Evolutionary conservation across 1,140 invertebrate species (phyloP).

Genomic region (Pseudobourletiella spinata): DNA sequence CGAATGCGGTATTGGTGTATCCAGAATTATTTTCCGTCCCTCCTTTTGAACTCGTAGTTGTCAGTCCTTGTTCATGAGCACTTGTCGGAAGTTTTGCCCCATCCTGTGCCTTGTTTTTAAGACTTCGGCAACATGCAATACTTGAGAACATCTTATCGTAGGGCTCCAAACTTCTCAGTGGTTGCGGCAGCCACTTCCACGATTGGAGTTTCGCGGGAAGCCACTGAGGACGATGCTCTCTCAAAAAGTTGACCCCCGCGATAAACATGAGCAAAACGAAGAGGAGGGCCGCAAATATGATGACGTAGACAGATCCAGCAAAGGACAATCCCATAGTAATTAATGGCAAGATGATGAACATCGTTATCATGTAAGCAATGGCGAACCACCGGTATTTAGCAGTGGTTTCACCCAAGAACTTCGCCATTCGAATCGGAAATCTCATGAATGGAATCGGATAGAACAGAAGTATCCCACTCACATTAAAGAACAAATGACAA

Average conservation of each 20-base stretch:
- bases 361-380: conserved; percentile 46
- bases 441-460: conserved; percentile 52
- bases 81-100: no score
- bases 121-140: conserved; percentile 12
- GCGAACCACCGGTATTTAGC: conserved; percentile 50
- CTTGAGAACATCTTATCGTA: conserved; percentile 36
- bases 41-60: no score
- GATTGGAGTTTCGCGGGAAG: conserved; percentile 43
- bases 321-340: conserved; percentile 44
- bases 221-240: conserved; percentile 40
- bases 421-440: conserved; percentile 50
- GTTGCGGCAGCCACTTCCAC: conserved; percentile 48
- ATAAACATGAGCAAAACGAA: conserved; percentile 36
- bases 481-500: conserved; percentile 54
- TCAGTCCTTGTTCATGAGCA: no score
- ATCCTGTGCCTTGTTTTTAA: background rate
- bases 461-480: conserved; percentile 52
- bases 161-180: conserved; percentile 45
- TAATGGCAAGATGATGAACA: conserved; percentile 48
- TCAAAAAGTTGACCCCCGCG: conserved; percentile 36
- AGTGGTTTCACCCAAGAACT: conserved; percentile 46
- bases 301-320: conserved; percentile 32
- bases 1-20: no score
- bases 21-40: no score
- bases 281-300: conserved; percentile 30